phyloP scores from a whole-genome alignment of 1,140 invertebrate genomes.

The Oncopeltus fasciatus region DNA sequence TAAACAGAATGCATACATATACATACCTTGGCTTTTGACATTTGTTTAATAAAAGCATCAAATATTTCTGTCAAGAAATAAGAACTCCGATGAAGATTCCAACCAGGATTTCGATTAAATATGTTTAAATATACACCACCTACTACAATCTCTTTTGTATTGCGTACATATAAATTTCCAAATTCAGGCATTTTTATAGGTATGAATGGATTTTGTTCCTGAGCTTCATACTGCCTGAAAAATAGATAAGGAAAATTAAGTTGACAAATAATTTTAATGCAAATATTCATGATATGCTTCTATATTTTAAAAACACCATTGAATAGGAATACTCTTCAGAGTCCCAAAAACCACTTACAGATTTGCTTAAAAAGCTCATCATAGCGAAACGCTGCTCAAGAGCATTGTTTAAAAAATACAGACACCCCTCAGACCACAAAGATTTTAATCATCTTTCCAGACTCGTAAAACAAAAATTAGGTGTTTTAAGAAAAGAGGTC shows the following conservation, averaged over 20 bases:
- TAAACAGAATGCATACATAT: no score
- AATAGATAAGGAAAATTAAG: conserved; percentile 9
- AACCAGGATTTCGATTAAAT: conserved; percentile 88
- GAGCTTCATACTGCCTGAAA: conserved; percentile 43
- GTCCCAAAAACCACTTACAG: neutral
- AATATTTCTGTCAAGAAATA: conserved; percentile 79
- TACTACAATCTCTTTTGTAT: conserved; percentile 68
- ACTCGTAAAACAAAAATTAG: no score
- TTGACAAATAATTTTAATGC: neutral
- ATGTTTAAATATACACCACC: conserved; percentile 91
- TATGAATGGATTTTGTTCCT: conserved; percentile 41
- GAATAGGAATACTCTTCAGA: neutral
- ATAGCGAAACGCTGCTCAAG: no score
- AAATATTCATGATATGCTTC: neutral
- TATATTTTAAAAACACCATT: neutral
- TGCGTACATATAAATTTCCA: conserved; percentile 30
- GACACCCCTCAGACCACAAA: no score
- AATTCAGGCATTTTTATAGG: conserved; percentile 42
- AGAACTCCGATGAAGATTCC: conserved; percentile 83
- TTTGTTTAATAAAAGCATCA: conserved; percentile 60
- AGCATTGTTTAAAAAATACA: no score
- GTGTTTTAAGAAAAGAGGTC: no score
- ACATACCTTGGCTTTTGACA: conserved; percentile 49
- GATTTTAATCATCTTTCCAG: no score
- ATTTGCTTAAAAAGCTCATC: no score